A percentile compares a stretch with the other conserved stretches of the same genome.
These are phyloP conservation scores for Xestia sexstrigata DNA, from an alignment of 2,888 invertebrate species.

Conservation along the genomic window DNA sequence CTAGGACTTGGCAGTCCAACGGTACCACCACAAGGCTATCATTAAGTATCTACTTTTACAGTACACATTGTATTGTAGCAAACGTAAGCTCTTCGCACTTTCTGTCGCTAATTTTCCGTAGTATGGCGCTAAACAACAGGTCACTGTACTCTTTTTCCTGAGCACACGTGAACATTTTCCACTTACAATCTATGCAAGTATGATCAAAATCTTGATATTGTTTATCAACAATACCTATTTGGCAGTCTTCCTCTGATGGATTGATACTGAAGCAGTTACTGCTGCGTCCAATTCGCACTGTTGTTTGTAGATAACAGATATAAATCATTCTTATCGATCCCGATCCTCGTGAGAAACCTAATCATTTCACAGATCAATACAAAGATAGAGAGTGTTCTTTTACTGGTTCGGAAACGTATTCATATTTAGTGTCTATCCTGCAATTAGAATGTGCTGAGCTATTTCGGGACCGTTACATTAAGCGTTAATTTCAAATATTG, in stretches of 20 bases:
- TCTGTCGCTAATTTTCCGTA: background rate
- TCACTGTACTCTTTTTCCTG: constrained; percentile 9
- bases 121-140: no score
- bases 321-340: background rate
- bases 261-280: background rate
- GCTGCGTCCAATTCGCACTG: background rate
- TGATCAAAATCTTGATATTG: background rate
- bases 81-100: background rate
- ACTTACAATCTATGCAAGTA: background rate
- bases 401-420: background rate
- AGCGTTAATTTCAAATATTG: no score
- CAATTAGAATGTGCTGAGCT: background rate
- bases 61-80: background rate
- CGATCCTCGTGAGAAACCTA: background rate
- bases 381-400: background rate
- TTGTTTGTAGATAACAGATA: background rate
- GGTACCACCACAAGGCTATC: no score
- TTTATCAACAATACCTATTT: background rate
- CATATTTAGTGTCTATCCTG: no score
- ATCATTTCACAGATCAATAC: background rate
- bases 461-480: no score
- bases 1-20: no score
- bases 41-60: background rate
- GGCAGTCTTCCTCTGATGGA: background rate
- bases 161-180: background rate